phyloP scores from a whole-genome alignment of 2,113 vertebrate genomes.

The Muntiacus reevesi region DNA sequence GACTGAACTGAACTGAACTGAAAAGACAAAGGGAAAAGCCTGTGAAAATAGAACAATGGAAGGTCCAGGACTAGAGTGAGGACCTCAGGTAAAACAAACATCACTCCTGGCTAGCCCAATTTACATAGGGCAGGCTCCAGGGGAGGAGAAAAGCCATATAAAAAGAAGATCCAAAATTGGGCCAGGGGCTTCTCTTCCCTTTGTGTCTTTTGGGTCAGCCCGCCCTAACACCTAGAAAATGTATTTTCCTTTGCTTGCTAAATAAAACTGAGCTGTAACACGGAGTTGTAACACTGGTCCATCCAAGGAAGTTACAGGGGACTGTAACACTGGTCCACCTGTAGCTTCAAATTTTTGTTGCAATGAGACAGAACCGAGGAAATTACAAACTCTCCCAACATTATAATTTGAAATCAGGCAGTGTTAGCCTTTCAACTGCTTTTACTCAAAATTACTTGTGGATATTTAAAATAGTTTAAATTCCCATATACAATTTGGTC shows the following conservation, averaged over 20 bases:
- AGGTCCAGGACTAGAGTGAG: not conserved
- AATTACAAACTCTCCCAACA: not conserved
- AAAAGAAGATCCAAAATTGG: not conserved
- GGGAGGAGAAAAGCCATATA: not conserved
- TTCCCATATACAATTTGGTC: not conserved
- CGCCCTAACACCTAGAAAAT: not conserved
- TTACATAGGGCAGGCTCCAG: not conserved
- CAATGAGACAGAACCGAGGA: fast-evolving
- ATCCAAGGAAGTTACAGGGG: not conserved
- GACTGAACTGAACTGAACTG: no score
- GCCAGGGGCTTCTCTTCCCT: not conserved
- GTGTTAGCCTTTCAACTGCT: not conserved
- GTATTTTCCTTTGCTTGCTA: not conserved
- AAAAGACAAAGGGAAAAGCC: not conserved
- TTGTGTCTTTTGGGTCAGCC: not conserved
- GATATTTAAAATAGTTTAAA: not conserved
- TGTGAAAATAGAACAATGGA: not conserved
- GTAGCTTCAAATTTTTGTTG: not conserved
- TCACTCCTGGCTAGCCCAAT: not conserved
- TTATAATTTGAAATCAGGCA: not conserved
- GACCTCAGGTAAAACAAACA: not conserved
- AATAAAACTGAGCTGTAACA: not conserved
- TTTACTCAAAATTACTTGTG: not conserved
- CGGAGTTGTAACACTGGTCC: fast-evolving
- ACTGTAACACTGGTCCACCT: not conserved